Base-by-base conservation (phyloP, 2,888 invertebrate species). In the Volucella zonaria region DNA sequence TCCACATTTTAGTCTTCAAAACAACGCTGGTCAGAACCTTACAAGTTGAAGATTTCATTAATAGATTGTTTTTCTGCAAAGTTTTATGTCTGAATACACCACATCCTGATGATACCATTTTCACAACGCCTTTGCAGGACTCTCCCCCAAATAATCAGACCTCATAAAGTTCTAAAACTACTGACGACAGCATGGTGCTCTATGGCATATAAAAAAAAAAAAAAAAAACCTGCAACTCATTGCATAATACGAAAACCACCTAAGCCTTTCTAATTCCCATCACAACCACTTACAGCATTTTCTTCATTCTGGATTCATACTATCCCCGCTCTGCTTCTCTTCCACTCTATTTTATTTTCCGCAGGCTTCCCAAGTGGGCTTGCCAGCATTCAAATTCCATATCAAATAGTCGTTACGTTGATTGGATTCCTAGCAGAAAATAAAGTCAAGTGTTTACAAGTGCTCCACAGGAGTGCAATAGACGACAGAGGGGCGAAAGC, bases 371-470 rank as follows among this genome's bases (percentile, higher is more conserved):
- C 14, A 40, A 61, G 43, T 15, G 59, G 14, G 23, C 62, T 62
- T 4, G n/a, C 45, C 23, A 52, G 38, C 52, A 79, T 79, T 83
- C 66, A 47, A 77, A 79, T 75, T 79, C 79, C 58, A 79, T 71
- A 79, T 75, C 66, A 49, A 64, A 83, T 56, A 73, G 54, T 79
- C 43, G 74, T 78, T 74, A 82, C 74, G 79, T 83, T 83, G 83
- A 83, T 83, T 75, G 80, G 80, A 80, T 83, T 54, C 70, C 52
- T 61, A 40, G 66, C 59, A 71, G 79, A 70, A 79, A 82, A 82
- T 56, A 71, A 81, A 71, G 70, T 80, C 70, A 75, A 80, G 83
- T 80, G 59, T 71, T 83, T 75, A 59, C 70, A 79, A 83, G 74
- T 70, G 12, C 83, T 75, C 70, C 52, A 70, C 62, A 62, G 31